Base-by-base conservation (phyloP, 2,888 invertebrate species). In the Caenorhabditis zanzibari region DNA sequence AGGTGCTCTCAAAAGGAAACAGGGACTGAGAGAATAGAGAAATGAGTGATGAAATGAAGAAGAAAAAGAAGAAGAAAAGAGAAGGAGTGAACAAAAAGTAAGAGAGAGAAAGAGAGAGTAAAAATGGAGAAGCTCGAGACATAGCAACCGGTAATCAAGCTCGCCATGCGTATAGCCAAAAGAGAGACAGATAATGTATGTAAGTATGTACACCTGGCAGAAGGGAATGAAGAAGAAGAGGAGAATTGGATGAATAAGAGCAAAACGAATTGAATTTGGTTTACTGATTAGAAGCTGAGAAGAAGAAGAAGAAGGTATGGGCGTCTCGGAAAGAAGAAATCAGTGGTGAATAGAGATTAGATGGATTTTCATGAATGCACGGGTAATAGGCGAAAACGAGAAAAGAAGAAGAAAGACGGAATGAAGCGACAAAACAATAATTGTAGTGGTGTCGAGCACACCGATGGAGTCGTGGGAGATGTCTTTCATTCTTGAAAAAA, bases 61-160 rank as follows among this genome's bases (percentile, higher is more conserved):
- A 63, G 56, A 58, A 75, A 52, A 63, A 63, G 28, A 56, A 64
- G 64, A 77, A 76, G 16, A 38, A 59, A 68, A 49, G 38, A n/a
- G 22, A 63, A 58, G 19, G 52, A 28, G 58, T 41, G 49, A 32
- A 49, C 22, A 58, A 73, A 59, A 58, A 75, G 52, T 32, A 47
- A 69, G 41, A 75, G 74, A 54, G 44, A 73, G 69, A 81, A 52
- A 75, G 52, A 44, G 56, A 69, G 41, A 75, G 74, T 63, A 54
- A 73, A 74, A 81, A 52, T 35, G 74, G 26, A 81, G 74, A 54
- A 68, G 56, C 76, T 58, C 68, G 69, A 77, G 77, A 69, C 77
- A 77, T 71, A 54, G 71, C 79, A 79, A 79, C 79, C 79, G 79
- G 79, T 79, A 79, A 79, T 79, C 79, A 79, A 64, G 76, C 79